Evolutionary conservation across 2,113 vertebrate genomes (phyloP).

Genomic region (Gymnocephalus cernua): DNA sequence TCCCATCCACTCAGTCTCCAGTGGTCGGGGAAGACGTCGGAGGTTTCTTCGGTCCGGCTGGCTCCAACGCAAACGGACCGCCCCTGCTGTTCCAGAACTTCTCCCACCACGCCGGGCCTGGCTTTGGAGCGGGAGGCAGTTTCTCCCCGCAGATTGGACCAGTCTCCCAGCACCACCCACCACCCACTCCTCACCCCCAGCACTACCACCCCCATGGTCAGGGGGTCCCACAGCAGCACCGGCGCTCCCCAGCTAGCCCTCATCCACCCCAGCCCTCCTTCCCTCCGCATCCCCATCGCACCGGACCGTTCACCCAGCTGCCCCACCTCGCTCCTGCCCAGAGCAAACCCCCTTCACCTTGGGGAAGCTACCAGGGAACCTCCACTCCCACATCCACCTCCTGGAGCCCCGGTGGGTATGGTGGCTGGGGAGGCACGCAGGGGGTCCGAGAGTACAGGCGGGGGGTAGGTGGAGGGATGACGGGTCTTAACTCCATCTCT

Average conservation of each 20-base stretch:
- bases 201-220: constrained; percentile 97
- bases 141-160: constrained; percentile 98
- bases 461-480: constrained; percentile 94
- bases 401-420: constrained; percentile 95
- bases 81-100: constrained; percentile 99
- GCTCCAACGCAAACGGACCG: constrained; percentile 92
- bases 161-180: constrained; percentile 96
- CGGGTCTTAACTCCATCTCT: constrained; percentile 96
- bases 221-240: constrained; percentile 87
- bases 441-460: constrained; percentile 93
- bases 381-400: constrained; percentile 96
- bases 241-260: constrained; percentile 90
- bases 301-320: constrained; percentile 95
- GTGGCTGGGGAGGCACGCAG: constrained; percentile 97
- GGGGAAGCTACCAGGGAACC: constrained; percentile 98
- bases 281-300: constrained; percentile 95
- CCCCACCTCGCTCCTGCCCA: constrained; percentile 96
- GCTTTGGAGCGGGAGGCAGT: constrained; percentile 91
- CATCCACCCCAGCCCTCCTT: constrained; percentile 94
- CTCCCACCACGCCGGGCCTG: constrained; percentile 95
- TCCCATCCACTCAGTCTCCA: constrained; percentile 94
- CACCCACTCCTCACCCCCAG: constrained; percentile 94
- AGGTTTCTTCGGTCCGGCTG: constrained; percentile 95
- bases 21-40: constrained; percentile 95
- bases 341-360: constrained; percentile 96